Evolutionary conservation across 2,797 vertebrate species (phyloP).

Genomic region (Lepus oiostolus): DNA sequence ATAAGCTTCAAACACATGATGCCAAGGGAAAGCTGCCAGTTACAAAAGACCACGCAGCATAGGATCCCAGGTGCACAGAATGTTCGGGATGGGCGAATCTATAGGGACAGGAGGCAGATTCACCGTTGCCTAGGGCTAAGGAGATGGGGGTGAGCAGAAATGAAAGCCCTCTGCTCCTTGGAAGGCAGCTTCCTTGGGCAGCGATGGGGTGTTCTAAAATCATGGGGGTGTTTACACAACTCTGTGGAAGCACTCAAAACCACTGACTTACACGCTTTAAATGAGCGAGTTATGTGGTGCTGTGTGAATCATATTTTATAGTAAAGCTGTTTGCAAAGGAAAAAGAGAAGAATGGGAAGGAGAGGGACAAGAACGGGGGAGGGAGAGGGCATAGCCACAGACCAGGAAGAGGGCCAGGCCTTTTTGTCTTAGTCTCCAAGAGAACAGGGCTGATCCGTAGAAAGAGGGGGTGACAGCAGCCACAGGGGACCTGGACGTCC

Average conservation of each 20-base stretch:
- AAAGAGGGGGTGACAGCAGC: neutral
- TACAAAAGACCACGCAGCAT: neutral
- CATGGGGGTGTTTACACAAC: neutral
- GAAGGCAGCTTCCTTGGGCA: neutral
- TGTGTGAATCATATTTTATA: neutral
- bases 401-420: neutral
- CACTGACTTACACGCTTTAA: neutral
- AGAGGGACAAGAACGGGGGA: rapidly evolving
- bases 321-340: neutral
- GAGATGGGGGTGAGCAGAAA: neutral
- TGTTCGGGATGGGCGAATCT: neutral
- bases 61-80: neutral
- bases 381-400: neutral
- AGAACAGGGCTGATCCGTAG: neutral
- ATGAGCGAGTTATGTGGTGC: neutral
- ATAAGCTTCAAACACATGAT: neutral
- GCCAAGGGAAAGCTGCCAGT: constrained; percentile 3
- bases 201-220: constrained; percentile 27
- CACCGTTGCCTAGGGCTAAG: neutral
- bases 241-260: neutral
- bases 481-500: neutral
- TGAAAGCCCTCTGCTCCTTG: neutral
- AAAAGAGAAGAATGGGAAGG: neutral
- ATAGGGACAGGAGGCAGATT: neutral
- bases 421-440: neutral